Evolutionary conservation across 2,113 vertebrate genomes (phyloP).

Genomic region (Chloebia gouldiae): DNA sequence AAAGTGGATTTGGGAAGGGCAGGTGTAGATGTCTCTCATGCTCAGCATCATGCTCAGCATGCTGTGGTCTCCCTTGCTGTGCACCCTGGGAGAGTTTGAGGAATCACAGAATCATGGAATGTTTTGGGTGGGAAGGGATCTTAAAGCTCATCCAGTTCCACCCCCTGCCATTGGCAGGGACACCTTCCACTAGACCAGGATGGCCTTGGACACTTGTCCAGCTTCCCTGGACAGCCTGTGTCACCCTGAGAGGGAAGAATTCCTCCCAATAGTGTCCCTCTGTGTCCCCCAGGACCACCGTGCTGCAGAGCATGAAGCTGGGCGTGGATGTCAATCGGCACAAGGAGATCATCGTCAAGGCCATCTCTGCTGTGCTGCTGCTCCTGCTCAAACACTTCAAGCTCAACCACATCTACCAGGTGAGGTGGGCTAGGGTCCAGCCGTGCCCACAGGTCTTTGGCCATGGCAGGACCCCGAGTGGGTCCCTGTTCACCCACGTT

Average conservation of each 20-base stretch:
- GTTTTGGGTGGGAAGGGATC: not conserved
- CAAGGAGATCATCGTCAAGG: slow-evolving; percentile 98
- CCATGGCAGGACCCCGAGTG: not conserved
- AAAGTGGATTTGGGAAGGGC: accelerated
- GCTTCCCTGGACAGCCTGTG: not conserved
- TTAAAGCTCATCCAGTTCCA: not conserved
- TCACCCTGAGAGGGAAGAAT: not conserved
- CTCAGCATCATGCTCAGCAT: accelerated
- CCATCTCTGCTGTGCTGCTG: slow-evolving; percentile 93
- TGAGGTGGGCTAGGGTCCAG: not conserved
- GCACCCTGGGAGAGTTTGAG: slow-evolving; percentile 94
- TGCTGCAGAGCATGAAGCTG: slow-evolving; percentile 98
- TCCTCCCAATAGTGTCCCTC: not conserved
- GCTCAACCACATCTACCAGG: slow-evolving; percentile 97
- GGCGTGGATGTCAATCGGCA: slow-evolving; percentile 96
- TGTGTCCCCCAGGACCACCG: slow-evolving; percentile 84
- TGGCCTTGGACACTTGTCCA: not conserved
- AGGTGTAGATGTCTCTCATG: accelerated
- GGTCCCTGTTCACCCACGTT: not conserved
- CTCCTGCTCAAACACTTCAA: slow-evolving; percentile 97
- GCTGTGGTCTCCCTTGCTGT: slow-evolving; percentile 64
- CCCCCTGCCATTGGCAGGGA: no score
- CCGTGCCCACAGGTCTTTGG: accelerated
- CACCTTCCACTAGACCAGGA: not conserved
- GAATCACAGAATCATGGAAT: not conserved